These are phyloP conservation scores for Riparia riparia DNA, from an alignment of 2,113 vertebrate species.

Conservation along the genomic window DNA sequence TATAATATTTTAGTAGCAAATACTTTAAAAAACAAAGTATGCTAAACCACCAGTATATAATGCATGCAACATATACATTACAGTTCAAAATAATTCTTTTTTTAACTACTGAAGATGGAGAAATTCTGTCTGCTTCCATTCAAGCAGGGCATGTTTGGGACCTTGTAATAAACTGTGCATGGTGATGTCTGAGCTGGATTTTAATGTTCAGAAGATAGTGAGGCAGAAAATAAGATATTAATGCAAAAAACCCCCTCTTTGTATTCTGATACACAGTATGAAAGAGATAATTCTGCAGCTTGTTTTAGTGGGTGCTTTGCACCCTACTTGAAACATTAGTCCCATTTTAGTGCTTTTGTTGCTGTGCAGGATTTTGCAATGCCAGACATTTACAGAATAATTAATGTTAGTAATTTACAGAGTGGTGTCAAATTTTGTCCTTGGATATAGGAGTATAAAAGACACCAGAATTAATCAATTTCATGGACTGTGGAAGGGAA, in stretches of 20 bases:
- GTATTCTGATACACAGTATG: neutral
- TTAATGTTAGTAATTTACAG: neutral
- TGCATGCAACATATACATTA: neutral
- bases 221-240: neutral
- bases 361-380: neutral
- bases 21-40: neutral
- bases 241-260: neutral
- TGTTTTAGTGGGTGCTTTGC: neutral
- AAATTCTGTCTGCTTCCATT: neutral
- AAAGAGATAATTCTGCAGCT: neutral
- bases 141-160: rapidly evolving
- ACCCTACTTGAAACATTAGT: neutral
- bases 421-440: neutral
- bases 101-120: neutral
- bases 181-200: neutral
- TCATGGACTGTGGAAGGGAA: neutral
- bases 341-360: neutral
- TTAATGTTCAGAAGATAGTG: neutral
- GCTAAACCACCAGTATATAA: neutral
- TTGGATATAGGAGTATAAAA: neutral
- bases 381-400: neutral
- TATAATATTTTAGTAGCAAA: neutral
- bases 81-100: neutral
- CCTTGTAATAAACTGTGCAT: neutral
- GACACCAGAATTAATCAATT: neutral